phyloP scores from a whole-genome alignment of 2,797 vertebrate genomes.

The Anniella stebbinsi region DNA sequence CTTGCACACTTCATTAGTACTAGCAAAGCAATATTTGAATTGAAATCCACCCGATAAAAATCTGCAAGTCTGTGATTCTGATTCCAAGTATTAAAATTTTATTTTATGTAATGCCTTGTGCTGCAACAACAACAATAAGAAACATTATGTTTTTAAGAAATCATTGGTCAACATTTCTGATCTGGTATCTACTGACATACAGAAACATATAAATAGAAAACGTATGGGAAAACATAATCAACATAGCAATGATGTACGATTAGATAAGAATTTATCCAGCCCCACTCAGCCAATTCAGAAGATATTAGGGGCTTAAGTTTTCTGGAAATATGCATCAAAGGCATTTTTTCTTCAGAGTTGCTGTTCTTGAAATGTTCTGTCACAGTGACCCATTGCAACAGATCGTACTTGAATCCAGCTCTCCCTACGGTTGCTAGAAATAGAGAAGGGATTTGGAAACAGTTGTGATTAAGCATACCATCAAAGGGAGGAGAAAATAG shows the following conservation, averaged over 20 bases:
- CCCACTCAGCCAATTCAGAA: not conserved
- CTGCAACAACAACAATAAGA: not conserved
- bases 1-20: no score
- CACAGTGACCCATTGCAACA: constrained; percentile 59
- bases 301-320: not conserved
- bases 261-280: not conserved
- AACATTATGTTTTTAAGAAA: no score
- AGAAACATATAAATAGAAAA: not conserved
- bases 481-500: constrained; percentile 9
- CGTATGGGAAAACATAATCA: not conserved
- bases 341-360: not conserved
- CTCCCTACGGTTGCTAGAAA: constrained; percentile 16
- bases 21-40: not conserved
- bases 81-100: not conserved
- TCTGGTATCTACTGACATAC: not conserved
- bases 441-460: constrained; percentile 51
- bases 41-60: not conserved
- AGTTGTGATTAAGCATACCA: constrained; percentile 24
- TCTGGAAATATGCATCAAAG: not conserved
- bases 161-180: not conserved
- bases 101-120: not conserved
- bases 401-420: not conserved
- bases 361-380: constrained; percentile 34
- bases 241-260: fast-evolving
- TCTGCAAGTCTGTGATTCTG: not conserved